Conservation (phyloP, 1,140 invertebrate genomes). For the Spodoptera litura region DNA sequence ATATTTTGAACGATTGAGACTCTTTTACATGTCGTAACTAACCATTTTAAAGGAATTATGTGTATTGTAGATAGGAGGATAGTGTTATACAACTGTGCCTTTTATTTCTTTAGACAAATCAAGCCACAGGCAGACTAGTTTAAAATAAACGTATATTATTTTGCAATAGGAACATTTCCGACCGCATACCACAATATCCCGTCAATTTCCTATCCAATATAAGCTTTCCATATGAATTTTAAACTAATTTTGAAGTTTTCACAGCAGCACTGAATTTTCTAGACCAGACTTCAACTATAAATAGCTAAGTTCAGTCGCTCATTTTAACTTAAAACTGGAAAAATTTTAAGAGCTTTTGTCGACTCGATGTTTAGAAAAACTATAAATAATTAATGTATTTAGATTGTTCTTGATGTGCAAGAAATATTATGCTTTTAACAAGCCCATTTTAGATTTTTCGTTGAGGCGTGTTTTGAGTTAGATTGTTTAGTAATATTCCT, state of each 20-base stretch:
- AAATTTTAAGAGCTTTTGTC: constrained; percentile 18
- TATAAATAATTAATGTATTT: constrained; percentile 22
- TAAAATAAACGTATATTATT: neutral
- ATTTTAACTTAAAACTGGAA: constrained; percentile 10
- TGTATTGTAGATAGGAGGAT: no score
- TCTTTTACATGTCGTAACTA: no score
- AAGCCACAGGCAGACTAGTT: neutral
- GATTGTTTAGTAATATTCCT: no score
- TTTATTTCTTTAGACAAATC: no score
- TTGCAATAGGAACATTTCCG: neutral
- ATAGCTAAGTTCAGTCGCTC: neutral
- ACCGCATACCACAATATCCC: neutral
- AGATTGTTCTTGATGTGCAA: neutral
- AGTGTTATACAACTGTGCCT: no score
- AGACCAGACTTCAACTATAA: constrained; percentile 25
- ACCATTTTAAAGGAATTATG: no score
- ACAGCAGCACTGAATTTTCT: constrained; percentile 10
- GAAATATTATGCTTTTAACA: neutral
- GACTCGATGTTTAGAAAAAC: constrained; percentile 4
- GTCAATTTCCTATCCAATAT: constrained; percentile 39
- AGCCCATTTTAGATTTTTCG: neutral
- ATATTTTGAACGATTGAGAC: no score
- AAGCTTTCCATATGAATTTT: constrained; percentile 29
- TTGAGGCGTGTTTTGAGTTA: no score
- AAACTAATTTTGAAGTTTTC: constrained; percentile 29